Base-by-base conservation (phyloP, 2,113 vertebrate genomes). In the Lampris incognitus region DNA sequence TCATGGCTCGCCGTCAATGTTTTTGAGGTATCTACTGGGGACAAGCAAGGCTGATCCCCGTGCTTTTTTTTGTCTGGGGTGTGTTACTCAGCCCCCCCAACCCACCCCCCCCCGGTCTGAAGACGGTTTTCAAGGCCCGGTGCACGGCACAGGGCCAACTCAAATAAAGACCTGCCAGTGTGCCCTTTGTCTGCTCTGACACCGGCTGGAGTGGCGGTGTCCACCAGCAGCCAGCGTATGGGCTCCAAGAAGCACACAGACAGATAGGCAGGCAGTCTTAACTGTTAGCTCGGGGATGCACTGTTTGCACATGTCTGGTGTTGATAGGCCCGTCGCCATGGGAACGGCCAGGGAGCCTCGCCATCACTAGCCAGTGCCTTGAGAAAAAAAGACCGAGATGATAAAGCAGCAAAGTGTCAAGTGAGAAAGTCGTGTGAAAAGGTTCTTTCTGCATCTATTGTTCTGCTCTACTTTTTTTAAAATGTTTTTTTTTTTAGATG, bases 291-390 rank as follows among this genome's bases (percentile, higher is more conserved):
- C 88, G 91, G 91, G 24, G 85, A 83, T 81, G 81, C 85, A 87
- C 79, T 94, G 92, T 94, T 94, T 94, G 92, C 88, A 91, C 91
- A 94, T 92, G 93, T 91, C 91, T 92, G 89, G 78, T 79, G 85
- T 94, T 95, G 92, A 94, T 90, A 79, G 88, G 89, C 91, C 83
- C 69, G 91, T 95, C 93, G 80, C 94, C 93, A 94, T 95, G 92
- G 94, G 91, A 94, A 95, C 94, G 36, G 73, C 74, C 79, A 81
- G 66, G 83, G 82, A 93, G 86, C 87, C 81, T 80, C 84, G 81
- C 84, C 86, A 69, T 88, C 71, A 76, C 88, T 91, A 72, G 80
- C 89, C 82, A 83, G 58, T 78, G 76, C 67, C 76, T 85, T 24
- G 55, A 88, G 69, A 79, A 68, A 84, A 86, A 87, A 86, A 74